Evolutionary conservation across 2,888 invertebrate genomes (phyloP).

Genomic region (Sarcophaga caerulescens): DNA sequence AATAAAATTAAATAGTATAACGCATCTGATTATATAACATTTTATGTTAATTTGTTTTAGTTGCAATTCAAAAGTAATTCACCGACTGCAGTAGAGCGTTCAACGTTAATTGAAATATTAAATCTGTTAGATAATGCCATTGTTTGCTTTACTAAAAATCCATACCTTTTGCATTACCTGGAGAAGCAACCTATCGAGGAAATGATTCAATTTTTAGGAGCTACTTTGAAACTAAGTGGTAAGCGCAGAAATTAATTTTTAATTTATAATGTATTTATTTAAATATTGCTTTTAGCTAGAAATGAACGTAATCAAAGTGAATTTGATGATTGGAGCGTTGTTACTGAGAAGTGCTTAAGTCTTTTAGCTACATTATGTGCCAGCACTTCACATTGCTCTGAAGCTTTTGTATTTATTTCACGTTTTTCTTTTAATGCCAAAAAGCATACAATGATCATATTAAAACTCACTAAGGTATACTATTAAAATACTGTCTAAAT

Average conservation of each 20-base stretch:
- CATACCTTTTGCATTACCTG: conserved; percentile 72
- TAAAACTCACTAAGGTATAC: conserved; percentile 74
- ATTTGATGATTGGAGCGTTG: conserved; percentile 62
- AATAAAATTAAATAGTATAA: neutral
- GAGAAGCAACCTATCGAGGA: conserved; percentile 76
- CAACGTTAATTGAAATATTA: conserved; percentile 73
- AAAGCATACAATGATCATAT: conserved; percentile 69
- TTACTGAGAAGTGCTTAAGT: conserved; percentile 70
- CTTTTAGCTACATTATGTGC: conserved; percentile 75
- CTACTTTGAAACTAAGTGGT: conserved; percentile 72
- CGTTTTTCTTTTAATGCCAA: conserved; percentile 66
- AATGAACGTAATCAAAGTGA: conserved; percentile 58
- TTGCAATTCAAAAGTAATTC: conserved; percentile 74
- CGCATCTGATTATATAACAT: neutral
- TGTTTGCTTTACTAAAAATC: conserved; percentile 72
- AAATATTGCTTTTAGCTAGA: conserved; percentile 25
- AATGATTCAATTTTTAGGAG: conserved; percentile 74
- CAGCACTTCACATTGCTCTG: conserved; percentile 70
- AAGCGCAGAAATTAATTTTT: conserved; percentile 31
- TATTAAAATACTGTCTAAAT: neutral
- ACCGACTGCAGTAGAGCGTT: conserved; percentile 67
- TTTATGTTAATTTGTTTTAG: conserved; percentile 65
- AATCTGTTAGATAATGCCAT: conserved; percentile 72
- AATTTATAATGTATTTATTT: neutral
- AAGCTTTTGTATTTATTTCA: conserved; percentile 72